Percentiles rank a stretch among this genome's conserved stretches.
Conservation (phyloP, 2,113 vertebrate genomes). For the Montifringilla adamsi region DNA sequence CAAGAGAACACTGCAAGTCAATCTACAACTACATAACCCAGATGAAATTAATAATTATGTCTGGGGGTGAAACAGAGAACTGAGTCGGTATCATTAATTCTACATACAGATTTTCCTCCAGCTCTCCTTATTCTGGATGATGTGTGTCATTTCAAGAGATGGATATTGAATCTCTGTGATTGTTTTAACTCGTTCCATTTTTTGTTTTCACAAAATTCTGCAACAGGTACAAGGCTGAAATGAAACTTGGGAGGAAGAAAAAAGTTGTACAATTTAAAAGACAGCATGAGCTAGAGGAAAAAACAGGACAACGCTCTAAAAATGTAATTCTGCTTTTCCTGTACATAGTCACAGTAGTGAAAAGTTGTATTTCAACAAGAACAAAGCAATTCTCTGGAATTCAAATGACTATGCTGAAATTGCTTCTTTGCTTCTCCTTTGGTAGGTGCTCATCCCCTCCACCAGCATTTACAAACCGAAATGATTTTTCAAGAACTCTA, state of each 20-base stretch:
- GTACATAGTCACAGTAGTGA: neutral
- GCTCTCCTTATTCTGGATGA: neutral
- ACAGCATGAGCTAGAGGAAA: neutral
- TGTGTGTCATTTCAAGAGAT: neutral
- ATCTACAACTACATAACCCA: neutral
- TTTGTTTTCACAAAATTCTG: neutral
- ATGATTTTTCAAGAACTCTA: neutral
- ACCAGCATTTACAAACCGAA: constrained; percentile 1
- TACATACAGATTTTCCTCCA: neutral
- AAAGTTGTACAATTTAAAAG: neutral
- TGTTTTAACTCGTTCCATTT: neutral
- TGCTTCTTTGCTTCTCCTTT: neutral
- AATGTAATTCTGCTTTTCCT: neutral
- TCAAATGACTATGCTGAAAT: neutral
- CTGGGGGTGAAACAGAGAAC: neutral
- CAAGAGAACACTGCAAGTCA: neutral
- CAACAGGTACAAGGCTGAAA: neutral
- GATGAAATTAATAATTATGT: neutral
- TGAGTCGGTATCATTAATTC: neutral
- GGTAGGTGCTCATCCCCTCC: neutral
- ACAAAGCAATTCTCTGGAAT: neutral
- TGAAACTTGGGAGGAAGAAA: neutral
- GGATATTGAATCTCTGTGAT: neutral
- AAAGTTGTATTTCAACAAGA: neutral
- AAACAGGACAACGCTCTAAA: neutral